phyloP scores from a whole-genome alignment of 2,113 vertebrate genomes.

The Piprites chloris region DNA sequence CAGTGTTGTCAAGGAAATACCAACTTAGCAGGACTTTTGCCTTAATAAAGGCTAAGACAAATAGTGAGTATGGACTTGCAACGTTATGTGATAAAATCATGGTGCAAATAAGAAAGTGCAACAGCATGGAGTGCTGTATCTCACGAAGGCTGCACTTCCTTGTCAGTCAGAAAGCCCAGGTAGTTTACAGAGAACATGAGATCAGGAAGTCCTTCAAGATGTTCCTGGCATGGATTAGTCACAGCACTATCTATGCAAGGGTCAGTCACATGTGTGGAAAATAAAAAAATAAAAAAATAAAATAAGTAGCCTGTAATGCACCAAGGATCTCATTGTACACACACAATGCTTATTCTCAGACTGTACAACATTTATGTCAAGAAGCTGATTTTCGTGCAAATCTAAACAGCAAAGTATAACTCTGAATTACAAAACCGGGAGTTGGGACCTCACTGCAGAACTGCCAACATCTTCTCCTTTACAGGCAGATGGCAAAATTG shows the following conservation, averaged over 20 bases:
- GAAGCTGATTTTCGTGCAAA: background rate
- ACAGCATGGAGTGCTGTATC: background rate
- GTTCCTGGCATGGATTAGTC: constrained; percentile 52
- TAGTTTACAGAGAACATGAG: background rate
- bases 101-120: background rate
- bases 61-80: background rate
- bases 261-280: constrained; percentile 51
- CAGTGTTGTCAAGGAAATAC: background rate
- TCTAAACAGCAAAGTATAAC: background rate
- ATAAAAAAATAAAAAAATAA: background rate
- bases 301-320: background rate
- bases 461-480: background rate
- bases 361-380: background rate
- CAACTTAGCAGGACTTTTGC: background rate
- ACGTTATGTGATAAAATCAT: background rate
- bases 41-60: background rate
- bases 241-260: constrained; percentile 39
- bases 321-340: rapidly evolving
- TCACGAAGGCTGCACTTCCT: background rate
- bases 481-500: constrained; percentile 36
- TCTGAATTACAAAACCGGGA: constrained; percentile 5
- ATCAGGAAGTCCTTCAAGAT: constrained; percentile 53
- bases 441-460: background rate
- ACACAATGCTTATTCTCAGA: rapidly evolving
- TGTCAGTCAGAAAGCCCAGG: background rate